Base-by-base conservation (phyloP, 2,888 invertebrate genomes). In the Tetheella fluctuosa region DNA sequence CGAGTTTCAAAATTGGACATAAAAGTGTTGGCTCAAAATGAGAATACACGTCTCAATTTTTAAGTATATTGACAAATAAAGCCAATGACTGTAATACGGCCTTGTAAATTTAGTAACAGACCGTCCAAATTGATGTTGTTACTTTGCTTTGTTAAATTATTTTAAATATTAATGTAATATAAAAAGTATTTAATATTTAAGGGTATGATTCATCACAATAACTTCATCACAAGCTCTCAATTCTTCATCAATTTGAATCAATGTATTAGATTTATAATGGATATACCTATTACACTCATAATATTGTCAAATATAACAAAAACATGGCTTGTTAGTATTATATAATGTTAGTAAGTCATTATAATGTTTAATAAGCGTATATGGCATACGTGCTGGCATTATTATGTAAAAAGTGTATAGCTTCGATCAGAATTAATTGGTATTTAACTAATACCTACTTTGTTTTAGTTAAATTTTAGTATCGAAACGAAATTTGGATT, bases 121-220 rank as follows among this genome's bases (percentile, higher is more conserved):
- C 87, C 86, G 86, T 86, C 83, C 85, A 82, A 77, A 69, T 64
- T 67, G 70, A 77, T 79, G 78, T 81, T 81, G 70, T 68, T 82
- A 73, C 70, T 78, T 81, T 77, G 83, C 86, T 83, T 76, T 83
- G 73, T 81, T 77, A 61, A 58, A 67, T 67, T 64, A 55, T 62
- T 68, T 69, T 72, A 68, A 65, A 61, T 65, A 62, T 57, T 76
- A 4, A 74, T 39, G 30, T 66, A 55, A 54, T 52, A 58, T n/a
- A 60, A 55, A 56, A 30, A 0, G n/a, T 30, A 30, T 17, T 34
- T n/a, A 39, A 39, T 6, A n/a, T 39, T 39, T 39, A 39, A 15
- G 0, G 6, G 39, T n/a, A 39, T n/a, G 30, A 10, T 34, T 34
- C 34, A 8, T 6, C 34, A 34, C 2, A 34, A 34, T 7, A 34